Base-by-base conservation (phyloP, 2,797 vertebrate genomes). In the Pteropus rufus region DNA sequence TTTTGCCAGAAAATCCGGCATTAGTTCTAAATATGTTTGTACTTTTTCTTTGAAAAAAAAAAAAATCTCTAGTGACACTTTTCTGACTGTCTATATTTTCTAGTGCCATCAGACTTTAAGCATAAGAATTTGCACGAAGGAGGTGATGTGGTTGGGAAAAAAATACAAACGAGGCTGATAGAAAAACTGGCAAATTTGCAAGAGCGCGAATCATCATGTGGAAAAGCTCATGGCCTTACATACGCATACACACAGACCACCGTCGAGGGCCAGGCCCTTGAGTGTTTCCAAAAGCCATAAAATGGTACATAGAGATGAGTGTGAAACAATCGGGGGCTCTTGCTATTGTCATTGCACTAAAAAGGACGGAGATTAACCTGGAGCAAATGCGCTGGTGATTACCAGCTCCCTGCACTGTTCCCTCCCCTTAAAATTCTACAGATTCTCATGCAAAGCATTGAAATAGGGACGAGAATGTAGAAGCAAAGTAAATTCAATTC, bases 401-500 rank as follows among this genome's bases (percentile, higher is more conserved):
- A 5, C 39, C 21, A 10, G 18, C 31, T 26, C 31, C 34, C 60
- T 49, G 23, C 10, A 18, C 26, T 36, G 29, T 29, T 89, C 67
- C 77, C 70, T 90, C 82, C 67, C 44, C 49, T 41, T 52, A 29
- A 39, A 76, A 15, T 24, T 86, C 65, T 64, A 69, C 75, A 90
- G 91, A 86, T 83, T 96, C 91, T 92, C 95, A 95, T 75, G 91
- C 65, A 96, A 96, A 91, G 76, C 64, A 14, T 62, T 52, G 31
- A 87, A 95, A 64, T 3, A 18, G 44, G 72, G 70, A 84, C 65
- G 67, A 75, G 80, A 92, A 79, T 91, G 92, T 83, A 93, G 73
- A 89, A 69, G 95, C 97, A 89, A 73, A 94, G 96, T 73, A 70
- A 96, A 95, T 80, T 96, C 96, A 96, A 46, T 82, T 94, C 82